phyloP scores from a whole-genome alignment of 2,113 vertebrate species.

The Otolemur garnettii region DNA sequence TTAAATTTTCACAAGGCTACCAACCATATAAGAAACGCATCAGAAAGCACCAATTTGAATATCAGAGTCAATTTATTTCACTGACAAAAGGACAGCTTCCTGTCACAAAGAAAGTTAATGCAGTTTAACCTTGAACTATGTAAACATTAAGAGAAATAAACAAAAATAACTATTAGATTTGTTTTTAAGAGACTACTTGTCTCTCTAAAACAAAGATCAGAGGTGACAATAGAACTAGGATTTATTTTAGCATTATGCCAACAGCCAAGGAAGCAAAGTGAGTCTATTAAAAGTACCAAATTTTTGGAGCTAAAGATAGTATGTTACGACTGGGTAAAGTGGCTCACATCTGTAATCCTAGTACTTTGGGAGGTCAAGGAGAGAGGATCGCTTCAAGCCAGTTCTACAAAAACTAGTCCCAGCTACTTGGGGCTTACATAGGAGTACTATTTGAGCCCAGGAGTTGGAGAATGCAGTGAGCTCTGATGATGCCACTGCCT shows the following conservation, averaged over 20 bases:
- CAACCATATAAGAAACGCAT: not conserved
- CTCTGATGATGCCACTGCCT: no score
- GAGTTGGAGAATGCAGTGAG: no score
- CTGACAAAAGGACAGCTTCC: not conserved
- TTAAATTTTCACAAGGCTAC: not conserved
- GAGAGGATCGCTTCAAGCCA: no score
- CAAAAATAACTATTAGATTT: not conserved
- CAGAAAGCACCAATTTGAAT: not conserved
- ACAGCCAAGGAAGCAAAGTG: not conserved
- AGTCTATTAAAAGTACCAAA: not conserved
- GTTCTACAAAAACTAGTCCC: no score
- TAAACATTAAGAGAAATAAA: not conserved
- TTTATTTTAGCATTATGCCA: not conserved
- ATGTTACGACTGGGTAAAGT: not conserved
- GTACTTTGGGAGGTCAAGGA: no score
- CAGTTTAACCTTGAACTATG: slow-evolving; percentile 15
- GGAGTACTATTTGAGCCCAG: no score
- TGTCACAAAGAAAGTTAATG: slow-evolving; percentile 7
- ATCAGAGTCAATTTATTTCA: not conserved
- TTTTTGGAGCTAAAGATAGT: not conserved
- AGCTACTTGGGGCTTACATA: no score
- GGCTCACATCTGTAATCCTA: not conserved
- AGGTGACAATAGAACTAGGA: not conserved
- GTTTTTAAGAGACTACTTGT: not conserved
- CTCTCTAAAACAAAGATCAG: not conserved